phyloP scores from a whole-genome alignment of 1,140 invertebrate genomes.

The Agrilus planipennis region DNA sequence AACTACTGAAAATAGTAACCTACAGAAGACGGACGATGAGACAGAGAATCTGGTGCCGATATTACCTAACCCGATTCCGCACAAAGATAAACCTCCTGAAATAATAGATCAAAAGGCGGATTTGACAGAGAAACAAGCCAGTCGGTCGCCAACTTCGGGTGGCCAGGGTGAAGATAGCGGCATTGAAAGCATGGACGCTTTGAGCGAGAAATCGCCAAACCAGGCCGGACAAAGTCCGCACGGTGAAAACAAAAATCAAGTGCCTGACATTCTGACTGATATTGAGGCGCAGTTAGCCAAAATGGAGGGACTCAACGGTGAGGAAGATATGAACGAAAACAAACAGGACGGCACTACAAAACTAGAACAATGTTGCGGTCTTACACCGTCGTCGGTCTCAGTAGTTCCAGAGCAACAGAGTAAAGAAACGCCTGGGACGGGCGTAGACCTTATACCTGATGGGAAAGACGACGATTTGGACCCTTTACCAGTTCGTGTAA shows the following conservation, averaged over 20 bases:
- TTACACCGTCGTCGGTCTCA: constrained; percentile 18
- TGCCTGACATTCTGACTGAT: constrained; percentile 46
- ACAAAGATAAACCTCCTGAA: constrained; percentile 29
- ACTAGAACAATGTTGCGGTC: constrained; percentile 24
- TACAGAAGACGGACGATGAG: constrained; percentile 8
- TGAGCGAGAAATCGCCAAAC: constrained; percentile 84
- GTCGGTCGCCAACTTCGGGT: constrained; percentile 28
- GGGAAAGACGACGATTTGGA: constrained; percentile 40
- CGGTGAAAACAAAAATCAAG: constrained; percentile 32
- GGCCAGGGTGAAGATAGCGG: constrained; percentile 75
- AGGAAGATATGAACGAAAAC: constrained; percentile 34
- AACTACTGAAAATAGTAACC: constrained; percentile 17
- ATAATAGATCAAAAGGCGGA: constrained; percentile 22
- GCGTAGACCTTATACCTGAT: constrained; percentile 15
- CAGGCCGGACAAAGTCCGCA: constrained; percentile 55
- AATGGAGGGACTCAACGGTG: constrained; percentile 45
- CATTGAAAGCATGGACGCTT: constrained; percentile 85
- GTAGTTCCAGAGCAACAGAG: constrained; percentile 8
- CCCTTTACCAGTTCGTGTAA: constrained; percentile 54
- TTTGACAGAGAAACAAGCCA: constrained; percentile 21
- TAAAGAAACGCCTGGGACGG: constrained; percentile 13
- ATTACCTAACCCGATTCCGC: constrained; percentile 10
- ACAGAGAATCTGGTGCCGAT: constrained; percentile 16
- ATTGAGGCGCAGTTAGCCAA: constrained; percentile 53
- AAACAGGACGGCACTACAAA: constrained; percentile 17